Base-by-base conservation (phyloP, 2,888 invertebrate species). In the Pterostichus madidus region DNA sequence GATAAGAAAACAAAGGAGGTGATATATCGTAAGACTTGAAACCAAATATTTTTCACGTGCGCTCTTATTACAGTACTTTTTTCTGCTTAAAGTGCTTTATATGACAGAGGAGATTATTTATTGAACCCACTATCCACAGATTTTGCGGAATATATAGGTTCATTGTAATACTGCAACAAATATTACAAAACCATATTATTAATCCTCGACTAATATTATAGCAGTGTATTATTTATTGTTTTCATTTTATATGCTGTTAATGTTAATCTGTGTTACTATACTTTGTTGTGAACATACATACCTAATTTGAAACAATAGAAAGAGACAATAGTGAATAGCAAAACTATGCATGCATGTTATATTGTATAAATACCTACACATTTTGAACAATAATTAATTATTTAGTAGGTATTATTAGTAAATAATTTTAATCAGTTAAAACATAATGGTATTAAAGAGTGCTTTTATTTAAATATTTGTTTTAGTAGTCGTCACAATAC, bases 151-250 rank as follows among this genome's bases (percentile, higher is more conserved):
- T 59, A 2, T 24, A 59, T 32, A 11, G 1, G n/a, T 59, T 59
- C 59, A 59, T 32, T 59, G 8, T 59, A 10, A 0, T 24, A 24
- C 31, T 13, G 17, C 17, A 15, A 31, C 31, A 59, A 59, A 59
- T 59, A 31, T 59, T 59, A 32, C 59, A 59, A 59, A 31, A 31
- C 5, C 56, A 17, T 31, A 59, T 59, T 32, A 59, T 10, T 59
- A 59, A 59, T 32, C 5, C 32, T 10, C 4, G 24, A n/a, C 5
- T 56, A 56, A 56, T 56, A 56, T 56, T 24, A 24, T 24, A 24
- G 24, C 2, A 3, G 3, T 59, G 31, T 0, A 10, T 59, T 24
- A 31, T 59, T 59, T 59, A 59, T 59, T 59, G 59, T 59, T 17
- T 56, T 3, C 5, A 1, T 17, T 5, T 1, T 3, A 24, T 24